Conservation (phyloP, 2,888 invertebrate genomes). For the Brenthis hecate region DNA sequence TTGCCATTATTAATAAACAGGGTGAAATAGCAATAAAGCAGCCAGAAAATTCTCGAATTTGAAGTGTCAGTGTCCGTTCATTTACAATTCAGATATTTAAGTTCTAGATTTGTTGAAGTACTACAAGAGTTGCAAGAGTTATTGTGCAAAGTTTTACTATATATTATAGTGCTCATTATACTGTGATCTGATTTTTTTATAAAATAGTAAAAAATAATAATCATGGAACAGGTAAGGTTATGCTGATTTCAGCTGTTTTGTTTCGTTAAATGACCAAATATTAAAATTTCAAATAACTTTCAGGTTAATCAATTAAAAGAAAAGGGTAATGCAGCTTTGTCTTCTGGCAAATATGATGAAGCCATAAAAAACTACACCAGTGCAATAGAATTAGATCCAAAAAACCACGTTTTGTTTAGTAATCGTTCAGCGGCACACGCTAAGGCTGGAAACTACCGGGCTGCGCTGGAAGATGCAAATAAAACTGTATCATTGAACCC, state of each 20-base stretch:
- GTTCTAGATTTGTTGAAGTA: slow-evolving; percentile 35
- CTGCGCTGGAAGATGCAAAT: slow-evolving; percentile 92
- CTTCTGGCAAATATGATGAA: slow-evolving; percentile 88
- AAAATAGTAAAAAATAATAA: slow-evolving; percentile 41
- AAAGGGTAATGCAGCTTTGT: slow-evolving; percentile 92
- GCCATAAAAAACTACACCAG: slow-evolving; percentile 91
- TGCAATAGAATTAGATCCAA: slow-evolving; percentile 89
- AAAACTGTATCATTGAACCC: slow-evolving; percentile 91
- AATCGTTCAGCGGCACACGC: slow-evolving; percentile 96
- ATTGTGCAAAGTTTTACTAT: slow-evolving; percentile 17
- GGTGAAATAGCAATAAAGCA: slow-evolving; percentile 34
- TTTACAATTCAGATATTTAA: slow-evolving; percentile 42
- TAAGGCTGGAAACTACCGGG: slow-evolving; percentile 87
- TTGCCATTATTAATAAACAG: slow-evolving; percentile 42
- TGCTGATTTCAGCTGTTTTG: slow-evolving; percentile 50
- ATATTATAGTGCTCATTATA: slow-evolving; percentile 11
- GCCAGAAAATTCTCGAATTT: slow-evolving; percentile 77
- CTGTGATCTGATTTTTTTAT: slow-evolving; percentile 32
- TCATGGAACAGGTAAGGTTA: slow-evolving; percentile 80
- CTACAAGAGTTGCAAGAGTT: slow-evolving; percentile 11
- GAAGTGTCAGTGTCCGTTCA: slow-evolving; percentile 62
- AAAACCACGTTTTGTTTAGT: slow-evolving; percentile 94
- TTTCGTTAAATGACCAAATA: slow-evolving; percentile 29
- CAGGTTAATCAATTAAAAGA: slow-evolving; percentile 92
- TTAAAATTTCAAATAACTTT: slow-evolving; percentile 46